Percentiles rank a stretch among this genome's conserved stretches.
Evolutionary conservation across 2,888 invertebrate genomes (phyloP).

Genomic region (Rapana venosa): DNA sequence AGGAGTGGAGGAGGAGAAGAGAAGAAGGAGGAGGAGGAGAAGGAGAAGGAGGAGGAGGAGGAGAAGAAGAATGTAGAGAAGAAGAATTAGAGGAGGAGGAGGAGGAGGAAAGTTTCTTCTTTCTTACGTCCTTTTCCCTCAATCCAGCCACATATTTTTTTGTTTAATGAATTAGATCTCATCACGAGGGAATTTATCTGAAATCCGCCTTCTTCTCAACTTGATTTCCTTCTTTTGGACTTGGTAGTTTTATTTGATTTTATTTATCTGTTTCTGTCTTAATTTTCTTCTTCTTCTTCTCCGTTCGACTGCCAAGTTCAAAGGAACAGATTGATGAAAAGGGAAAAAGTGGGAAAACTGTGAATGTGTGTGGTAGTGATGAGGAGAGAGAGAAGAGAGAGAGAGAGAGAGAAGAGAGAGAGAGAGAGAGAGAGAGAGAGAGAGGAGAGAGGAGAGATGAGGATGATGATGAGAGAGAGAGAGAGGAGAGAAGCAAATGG

Average conservation of each 20-base stretch:
- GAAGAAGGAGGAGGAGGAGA: neutral
- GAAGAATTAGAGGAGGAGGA: neutral
- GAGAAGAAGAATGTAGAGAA: neutral
- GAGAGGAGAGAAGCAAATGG: neutral
- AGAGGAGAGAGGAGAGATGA: neutral
- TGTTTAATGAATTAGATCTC: no score
- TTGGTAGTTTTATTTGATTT: no score
- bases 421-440: constrained; percentile 7
- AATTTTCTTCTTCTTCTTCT: no score
- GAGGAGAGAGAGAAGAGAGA: neutral
- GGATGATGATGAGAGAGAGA: neutral
- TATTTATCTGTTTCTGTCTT: no score
- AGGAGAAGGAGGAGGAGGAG: neutral
- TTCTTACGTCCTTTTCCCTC: no score
- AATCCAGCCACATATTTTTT: no score
- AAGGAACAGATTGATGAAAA: neutral
- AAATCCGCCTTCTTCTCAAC: no score
- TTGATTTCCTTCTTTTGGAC: no score
- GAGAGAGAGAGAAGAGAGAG: constrained; percentile 8
- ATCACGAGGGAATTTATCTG: no score
- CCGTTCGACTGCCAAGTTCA: no score
- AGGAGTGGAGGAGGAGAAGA: neutral
- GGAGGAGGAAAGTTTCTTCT: neutral
- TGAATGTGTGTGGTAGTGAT: neutral
- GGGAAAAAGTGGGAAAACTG: neutral